Base-by-base conservation (phyloP, 2,888 invertebrate genomes). In the Dryocosmus kuriphilus region DNA sequence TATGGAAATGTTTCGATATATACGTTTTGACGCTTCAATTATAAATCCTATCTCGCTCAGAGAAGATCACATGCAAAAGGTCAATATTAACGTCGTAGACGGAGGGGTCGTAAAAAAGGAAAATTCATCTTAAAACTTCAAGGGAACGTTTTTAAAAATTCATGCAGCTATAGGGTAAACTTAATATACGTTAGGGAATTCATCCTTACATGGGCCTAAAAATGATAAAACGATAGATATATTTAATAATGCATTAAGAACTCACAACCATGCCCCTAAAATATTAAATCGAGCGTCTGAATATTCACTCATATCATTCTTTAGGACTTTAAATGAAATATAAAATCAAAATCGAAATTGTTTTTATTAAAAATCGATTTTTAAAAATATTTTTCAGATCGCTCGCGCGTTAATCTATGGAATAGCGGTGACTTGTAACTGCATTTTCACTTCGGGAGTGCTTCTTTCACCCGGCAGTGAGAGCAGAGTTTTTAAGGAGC, bases 401-500 rank as follows among this genome's bases (percentile, higher is more conserved):
- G 75, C 81, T 38, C 82, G 85, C 61, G 83, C 83, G 41, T 79
- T 87, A 11, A 63, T 88, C 55, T 88, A 84, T 78, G 86, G 85
- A 75, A 30, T 87, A 67, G 81, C 85, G n/a, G 81, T 89, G 19
- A 76, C 84, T 51, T 85, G 84, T 74, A 86, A 88, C 77, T 83
- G 86, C 76, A 76, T 85, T 19, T 35, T 88, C 30, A 80, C 83
- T 1, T 84, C 86, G 27, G 86, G 85, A 4, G 82, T 87, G 27
- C 76, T 87, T 19, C 57, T 88, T 22, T 83, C 86, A 1, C 85
- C 87, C 0, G 5, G 85, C 19, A 60, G 65, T 1, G 77, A 71
- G 1, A 27, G 84, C 0, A 80, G 82, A 19, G 77, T 85, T 41
- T 84, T 83, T 41, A 87, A 88, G 76, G 81, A 83, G 2, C 74